These are phyloP conservation scores for Meloe dianella DNA, from an alignment of 2,888 invertebrate species.

Conservation along the genomic window DNA sequence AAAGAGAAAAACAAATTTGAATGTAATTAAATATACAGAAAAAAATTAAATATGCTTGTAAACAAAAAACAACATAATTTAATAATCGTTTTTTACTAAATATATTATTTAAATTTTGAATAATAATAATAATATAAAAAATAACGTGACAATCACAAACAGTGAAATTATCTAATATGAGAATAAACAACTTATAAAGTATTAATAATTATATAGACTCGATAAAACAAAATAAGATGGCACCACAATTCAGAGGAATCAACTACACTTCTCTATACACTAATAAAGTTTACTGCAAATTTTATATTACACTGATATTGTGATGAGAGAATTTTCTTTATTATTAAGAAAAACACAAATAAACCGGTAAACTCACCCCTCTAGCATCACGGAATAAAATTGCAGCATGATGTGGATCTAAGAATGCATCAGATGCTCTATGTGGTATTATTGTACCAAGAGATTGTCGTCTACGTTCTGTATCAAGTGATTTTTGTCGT, in stretches of 20 bases:
- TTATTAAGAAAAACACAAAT: neutral
- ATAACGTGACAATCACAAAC: neutral
- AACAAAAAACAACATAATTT: too few species aligned
- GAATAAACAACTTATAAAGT: neutral
- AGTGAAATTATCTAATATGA: neutral
- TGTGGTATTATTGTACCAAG: constrained; percentile 72
- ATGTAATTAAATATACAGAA: too few species aligned
- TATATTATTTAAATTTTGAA: too few species aligned
- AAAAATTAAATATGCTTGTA: too few species aligned
- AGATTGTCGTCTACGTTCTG: constrained; percentile 79
- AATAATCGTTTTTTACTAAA: too few species aligned
- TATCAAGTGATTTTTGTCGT: constrained; percentile 77
- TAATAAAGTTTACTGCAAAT: neutral
- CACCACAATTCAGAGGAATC: neutral
- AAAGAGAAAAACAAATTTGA: too few species aligned
- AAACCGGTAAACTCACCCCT: constrained; percentile 77
- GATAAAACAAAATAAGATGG: neutral
- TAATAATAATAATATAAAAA: neutral
- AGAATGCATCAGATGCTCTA: constrained; percentile 76
- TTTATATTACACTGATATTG: neutral
- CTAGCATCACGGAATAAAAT: constrained; percentile 91
- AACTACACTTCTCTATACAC: too few species aligned
- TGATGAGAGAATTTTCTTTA: neutral
- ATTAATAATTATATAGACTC: neutral
- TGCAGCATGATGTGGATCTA: constrained; percentile 89